Conservation (phyloP, 2,113 vertebrate species). For the Leuciscus idus region DNA sequence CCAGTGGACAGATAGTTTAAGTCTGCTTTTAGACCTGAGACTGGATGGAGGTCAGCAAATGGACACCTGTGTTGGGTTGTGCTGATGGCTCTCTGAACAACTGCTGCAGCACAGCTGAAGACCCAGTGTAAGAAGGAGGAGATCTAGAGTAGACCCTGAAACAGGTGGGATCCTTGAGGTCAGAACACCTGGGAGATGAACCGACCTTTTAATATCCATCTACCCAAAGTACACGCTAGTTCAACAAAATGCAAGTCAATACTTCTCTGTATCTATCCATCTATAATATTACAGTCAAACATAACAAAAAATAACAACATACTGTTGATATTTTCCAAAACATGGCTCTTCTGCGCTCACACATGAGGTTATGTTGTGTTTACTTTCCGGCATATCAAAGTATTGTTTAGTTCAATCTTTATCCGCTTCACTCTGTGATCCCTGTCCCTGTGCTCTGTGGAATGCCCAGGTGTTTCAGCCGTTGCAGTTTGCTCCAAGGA, state of each 20-base stretch:
- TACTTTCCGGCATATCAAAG: neutral
- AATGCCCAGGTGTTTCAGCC: conserved; percentile 52
- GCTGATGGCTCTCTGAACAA: conserved; percentile 7
- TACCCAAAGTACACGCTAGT: neutral
- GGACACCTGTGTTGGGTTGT: conserved; percentile 14
- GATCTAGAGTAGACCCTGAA: neutral
- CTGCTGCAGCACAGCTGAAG: conserved; percentile 25
- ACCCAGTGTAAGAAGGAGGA: conserved; percentile 9
- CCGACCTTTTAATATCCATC: neutral
- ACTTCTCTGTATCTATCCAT: neutral
- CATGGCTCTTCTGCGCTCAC: neutral
- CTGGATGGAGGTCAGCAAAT: neutral
- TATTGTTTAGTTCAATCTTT: conserved; percentile 8
- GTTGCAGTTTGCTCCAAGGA: conserved; percentile 34
- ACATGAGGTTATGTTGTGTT: neutral
- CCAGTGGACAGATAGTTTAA: neutral
- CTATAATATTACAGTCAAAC: neutral
- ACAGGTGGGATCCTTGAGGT: neutral
- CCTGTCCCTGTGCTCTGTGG: neutral
- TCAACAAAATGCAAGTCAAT: neutral
- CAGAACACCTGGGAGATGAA: conserved; percentile 21
- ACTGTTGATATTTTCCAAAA: neutral
- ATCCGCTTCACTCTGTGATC: conserved; percentile 3
- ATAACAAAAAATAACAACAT: neutral
- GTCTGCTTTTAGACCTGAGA: neutral